Evolutionary conservation across 2,888 invertebrate species (phyloP).

Genomic region (Prosopocoilus inquinatus): DNA sequence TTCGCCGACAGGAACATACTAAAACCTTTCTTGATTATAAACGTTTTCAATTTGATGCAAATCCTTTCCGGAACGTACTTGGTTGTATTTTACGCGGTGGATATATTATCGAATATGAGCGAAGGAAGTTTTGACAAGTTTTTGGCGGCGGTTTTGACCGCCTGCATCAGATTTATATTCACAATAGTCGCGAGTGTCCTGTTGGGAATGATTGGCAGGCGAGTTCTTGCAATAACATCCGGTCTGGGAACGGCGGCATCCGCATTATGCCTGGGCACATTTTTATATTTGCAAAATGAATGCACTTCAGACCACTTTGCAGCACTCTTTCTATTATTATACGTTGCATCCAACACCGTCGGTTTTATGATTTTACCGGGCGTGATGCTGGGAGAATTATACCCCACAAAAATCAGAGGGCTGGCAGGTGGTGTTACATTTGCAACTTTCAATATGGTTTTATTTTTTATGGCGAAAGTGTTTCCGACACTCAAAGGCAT

Average conservation of each 20-base stretch:
- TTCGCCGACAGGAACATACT: constrained; percentile 62
- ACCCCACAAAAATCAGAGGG: constrained; percentile 72
- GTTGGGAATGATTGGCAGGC: constrained; percentile 62
- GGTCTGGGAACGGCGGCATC: constrained; percentile 66
- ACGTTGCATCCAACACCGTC: constrained; percentile 71
- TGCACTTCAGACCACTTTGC: constrained; percentile 39
- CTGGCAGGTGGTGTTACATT: constrained; percentile 72
- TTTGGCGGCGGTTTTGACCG: constrained; percentile 68
- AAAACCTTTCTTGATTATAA: constrained; percentile 72
- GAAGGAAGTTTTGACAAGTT: constrained; percentile 52
- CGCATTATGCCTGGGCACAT: constrained; percentile 60
- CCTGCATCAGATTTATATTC: constrained; percentile 63
- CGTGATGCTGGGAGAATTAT: constrained; percentile 72
- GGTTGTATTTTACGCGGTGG: constrained; percentile 76
- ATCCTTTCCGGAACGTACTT: constrained; percentile 74
- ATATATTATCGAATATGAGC: constrained; percentile 62
- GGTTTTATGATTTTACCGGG: constrained; percentile 74
- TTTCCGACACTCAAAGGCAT: constrained; percentile 62
- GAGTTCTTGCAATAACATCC: constrained; percentile 65
- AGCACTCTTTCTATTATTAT: constrained; percentile 59
- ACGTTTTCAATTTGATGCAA: constrained; percentile 70
- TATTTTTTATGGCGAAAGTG: constrained; percentile 69
- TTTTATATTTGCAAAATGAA: constrained; percentile 48
- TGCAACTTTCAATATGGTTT: constrained; percentile 65
- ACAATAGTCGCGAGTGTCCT: constrained; percentile 66